Conservation (phyloP, 2,113 vertebrate species). For the Lampris megalopsis region DNA sequence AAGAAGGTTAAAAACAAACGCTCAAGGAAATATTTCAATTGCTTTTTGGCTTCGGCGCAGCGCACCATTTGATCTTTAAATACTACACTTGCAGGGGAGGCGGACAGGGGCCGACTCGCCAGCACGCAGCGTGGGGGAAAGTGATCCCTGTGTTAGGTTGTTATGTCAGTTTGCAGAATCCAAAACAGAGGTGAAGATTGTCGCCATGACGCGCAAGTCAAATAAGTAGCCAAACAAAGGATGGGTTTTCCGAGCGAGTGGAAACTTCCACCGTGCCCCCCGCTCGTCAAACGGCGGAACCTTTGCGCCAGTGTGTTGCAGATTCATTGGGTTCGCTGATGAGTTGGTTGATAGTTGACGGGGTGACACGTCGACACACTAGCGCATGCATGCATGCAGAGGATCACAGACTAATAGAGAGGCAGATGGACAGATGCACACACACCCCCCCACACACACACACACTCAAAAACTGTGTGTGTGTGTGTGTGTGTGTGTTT, state of each 20-base stretch:
- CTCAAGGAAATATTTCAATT: too few relatives aligned
- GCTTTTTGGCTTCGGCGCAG: background rate
- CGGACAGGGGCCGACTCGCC: slow-evolving; percentile 15
- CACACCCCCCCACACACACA: slow-evolving; percentile 11
- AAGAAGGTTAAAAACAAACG: too few relatives aligned
- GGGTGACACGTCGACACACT: background rate
- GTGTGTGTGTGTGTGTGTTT: slow-evolving; percentile 7
- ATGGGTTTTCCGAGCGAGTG: slow-evolving; percentile 39
- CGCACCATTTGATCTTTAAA: slow-evolving; percentile 12
- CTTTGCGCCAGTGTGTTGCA: background rate
- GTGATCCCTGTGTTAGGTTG: slow-evolving; percentile 28
- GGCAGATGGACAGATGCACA: background rate
- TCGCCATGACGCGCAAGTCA: slow-evolving; percentile 48
- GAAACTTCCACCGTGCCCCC: slow-evolving; percentile 40
- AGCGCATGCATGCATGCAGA: too few relatives aligned
- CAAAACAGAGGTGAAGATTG: slow-evolving; percentile 13
- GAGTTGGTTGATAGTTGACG: background rate
- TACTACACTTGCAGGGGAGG: background rate
- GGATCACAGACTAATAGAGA: too few relatives aligned
- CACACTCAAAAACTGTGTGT: background rate
- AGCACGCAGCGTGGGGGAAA: slow-evolving; percentile 14
- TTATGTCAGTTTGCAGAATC: slow-evolving; percentile 39
- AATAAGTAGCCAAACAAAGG: slow-evolving; percentile 26
- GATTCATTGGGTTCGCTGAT: background rate
- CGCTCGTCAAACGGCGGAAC: background rate